phyloP scores from a whole-genome alignment of 2,113 vertebrate species.

The Casuarius casuarius region DNA sequence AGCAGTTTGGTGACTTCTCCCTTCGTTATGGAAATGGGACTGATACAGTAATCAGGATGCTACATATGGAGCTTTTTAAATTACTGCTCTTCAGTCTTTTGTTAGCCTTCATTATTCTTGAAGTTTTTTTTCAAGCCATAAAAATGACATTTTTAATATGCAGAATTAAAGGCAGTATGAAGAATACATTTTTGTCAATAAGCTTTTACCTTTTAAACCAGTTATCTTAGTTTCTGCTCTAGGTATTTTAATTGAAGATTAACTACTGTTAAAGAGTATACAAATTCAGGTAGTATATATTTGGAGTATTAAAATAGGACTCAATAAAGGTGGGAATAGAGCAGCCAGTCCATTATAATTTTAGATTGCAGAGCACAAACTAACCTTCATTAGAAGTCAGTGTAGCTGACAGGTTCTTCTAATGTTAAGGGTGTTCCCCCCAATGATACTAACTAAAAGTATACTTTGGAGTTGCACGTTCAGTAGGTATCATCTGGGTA shows the following conservation, averaged over 20 bases:
- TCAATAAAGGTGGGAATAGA: conserved; percentile 50
- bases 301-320: conserved; percentile 67
- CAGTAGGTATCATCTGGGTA: not conserved
- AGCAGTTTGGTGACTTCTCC: conserved; percentile 49
- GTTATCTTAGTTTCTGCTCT: conserved; percentile 83
- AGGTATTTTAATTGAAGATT: conserved; percentile 86
- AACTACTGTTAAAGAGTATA: conserved; percentile 80
- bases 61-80: conserved; percentile 77
- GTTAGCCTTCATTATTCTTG: conserved; percentile 80
- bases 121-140: conserved; percentile 74
- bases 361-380: conserved; percentile 56
- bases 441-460: not conserved
- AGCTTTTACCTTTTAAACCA: conserved; percentile 80
- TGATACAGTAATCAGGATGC: conserved; percentile 78
- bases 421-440: not conserved
- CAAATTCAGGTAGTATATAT: conserved; percentile 70
- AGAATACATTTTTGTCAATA: conserved; percentile 80
- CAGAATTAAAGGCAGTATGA: conserved; percentile 75
- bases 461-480: not conserved
- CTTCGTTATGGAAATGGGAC: conserved; percentile 63
- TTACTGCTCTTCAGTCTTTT: conserved; percentile 75
- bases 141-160: conserved; percentile 85
- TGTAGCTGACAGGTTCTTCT: not conserved
- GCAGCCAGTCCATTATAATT: conserved; percentile 65
- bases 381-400: conserved; percentile 58